Percentiles rank a stretch among this genome's conserved stretches.
phyloP scores from a whole-genome alignment of 1,140 invertebrate genomes.

The Heliconius himera region DNA sequence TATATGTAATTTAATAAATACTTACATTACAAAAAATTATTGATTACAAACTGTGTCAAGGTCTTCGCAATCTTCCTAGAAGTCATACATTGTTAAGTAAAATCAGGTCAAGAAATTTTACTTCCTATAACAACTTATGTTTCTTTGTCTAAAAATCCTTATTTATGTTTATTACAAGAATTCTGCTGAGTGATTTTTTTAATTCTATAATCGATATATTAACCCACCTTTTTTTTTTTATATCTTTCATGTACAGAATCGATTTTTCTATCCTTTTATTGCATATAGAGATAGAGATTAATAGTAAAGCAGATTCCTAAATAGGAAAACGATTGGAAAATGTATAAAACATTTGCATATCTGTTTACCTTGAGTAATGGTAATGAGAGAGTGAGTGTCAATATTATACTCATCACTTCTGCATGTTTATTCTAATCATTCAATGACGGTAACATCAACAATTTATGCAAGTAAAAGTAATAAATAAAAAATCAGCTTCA shows the following conservation, averaged over 20 bases:
- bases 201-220: too few relatives aligned
- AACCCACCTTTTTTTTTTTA: too few relatives aligned
- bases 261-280: too few relatives aligned
- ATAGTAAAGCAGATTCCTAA: not conserved
- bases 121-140: slow-evolving; percentile 12
- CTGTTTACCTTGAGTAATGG: not conserved
- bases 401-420: not conserved
- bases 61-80: not conserved
- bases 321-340: not conserved
- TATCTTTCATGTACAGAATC: too few relatives aligned
- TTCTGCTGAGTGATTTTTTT: too few relatives aligned
- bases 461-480: not conserved
- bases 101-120: slow-evolving; percentile 20
- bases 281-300: not conserved
- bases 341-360: not conserved
- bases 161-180: not conserved
- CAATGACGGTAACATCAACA: not conserved
- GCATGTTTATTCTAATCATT: not conserved
- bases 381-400: slow-evolving; percentile 2
- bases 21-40: not conserved
- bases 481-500: too few relatives aligned
- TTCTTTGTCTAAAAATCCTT: slow-evolving; percentile 18
- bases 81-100: not conserved
- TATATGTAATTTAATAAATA: not conserved
- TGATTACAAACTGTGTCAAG: slow-evolving; percentile 19